Percentiles rank a stretch among this genome's conserved stretches.
Evolutionary conservation across 2,888 invertebrate genomes (phyloP).

Genomic region (Calameuta pallipes): DNA sequence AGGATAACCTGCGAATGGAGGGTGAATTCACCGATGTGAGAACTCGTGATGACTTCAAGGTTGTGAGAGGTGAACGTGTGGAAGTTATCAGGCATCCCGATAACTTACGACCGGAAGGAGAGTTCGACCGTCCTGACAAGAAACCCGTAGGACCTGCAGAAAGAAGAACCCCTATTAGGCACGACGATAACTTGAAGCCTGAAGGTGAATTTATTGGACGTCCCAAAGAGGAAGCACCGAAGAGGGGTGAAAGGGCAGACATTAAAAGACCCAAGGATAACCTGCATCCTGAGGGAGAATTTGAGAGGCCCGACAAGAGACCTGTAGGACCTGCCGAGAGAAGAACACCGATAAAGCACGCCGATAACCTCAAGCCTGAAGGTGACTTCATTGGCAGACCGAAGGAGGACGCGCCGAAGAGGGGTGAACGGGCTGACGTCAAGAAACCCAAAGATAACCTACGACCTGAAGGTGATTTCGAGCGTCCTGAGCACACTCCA

Average conservation of each 20-base stretch:
- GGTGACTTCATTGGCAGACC: constrained; percentile 69
- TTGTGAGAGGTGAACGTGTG: constrained; percentile 71
- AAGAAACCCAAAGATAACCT: constrained; percentile 61
- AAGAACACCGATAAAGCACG: constrained; percentile 67
- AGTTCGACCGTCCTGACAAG: constrained; percentile 58
- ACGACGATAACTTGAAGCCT: constrained; percentile 70
- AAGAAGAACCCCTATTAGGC: constrained; percentile 58
- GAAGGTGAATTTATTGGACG: constrained; percentile 69
- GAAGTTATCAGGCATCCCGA: constrained; percentile 68
- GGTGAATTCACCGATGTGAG: constrained; percentile 71
- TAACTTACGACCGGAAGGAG: constrained; percentile 67
- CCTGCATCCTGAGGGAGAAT: constrained; percentile 71
- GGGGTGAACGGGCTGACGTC: constrained; percentile 59
- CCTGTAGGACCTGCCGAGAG: constrained; percentile 64
- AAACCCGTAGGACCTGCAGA: constrained; percentile 49
- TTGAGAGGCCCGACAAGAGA: constrained; percentile 66
- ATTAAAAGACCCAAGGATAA: constrained; percentile 67
- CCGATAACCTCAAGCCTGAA: constrained; percentile 69
- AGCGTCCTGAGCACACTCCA: constrained; percentile 68
- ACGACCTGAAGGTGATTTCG: constrained; percentile 69
- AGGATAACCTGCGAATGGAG: constrained; percentile 70
- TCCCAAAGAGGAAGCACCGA: constrained; percentile 67
- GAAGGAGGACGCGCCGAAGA: constrained; percentile 57
- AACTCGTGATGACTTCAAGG: constrained; percentile 70
- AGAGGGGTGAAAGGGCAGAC: constrained; percentile 37